Evolutionary conservation across 2,113 vertebrate species (phyloP).

Genomic region (Cephalopholis sonnerati): DNA sequence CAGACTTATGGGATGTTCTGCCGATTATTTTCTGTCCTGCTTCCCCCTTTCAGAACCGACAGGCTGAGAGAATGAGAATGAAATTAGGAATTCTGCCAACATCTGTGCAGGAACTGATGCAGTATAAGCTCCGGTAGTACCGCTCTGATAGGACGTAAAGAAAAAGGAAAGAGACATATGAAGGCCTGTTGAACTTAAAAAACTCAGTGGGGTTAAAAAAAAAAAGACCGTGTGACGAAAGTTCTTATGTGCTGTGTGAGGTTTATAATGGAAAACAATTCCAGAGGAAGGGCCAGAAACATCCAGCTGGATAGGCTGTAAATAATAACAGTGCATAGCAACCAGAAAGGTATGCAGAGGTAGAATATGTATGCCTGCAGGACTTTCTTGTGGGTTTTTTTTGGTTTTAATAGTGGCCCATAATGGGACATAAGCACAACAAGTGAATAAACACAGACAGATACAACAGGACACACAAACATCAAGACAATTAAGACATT

Average conservation of each 20-base stretch:
- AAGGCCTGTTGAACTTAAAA: slow-evolving; percentile 16
- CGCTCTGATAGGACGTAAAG: slow-evolving; percentile 33
- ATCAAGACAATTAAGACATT: not conserved
- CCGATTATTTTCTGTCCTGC: slow-evolving; percentile 83
- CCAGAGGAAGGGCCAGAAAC: slow-evolving; percentile 47
- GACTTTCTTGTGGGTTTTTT: not conserved
- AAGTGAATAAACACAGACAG: slow-evolving; percentile 10
- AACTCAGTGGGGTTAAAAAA: slow-evolving; percentile 18
- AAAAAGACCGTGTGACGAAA: slow-evolving; percentile 52
- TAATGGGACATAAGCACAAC: not conserved
- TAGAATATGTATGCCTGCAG: not conserved
- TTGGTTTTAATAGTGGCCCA: not conserved
- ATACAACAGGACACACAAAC: not conserved
- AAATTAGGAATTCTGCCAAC: slow-evolving; percentile 78
- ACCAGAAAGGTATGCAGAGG: slow-evolving; percentile 48
- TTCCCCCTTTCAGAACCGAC: slow-evolving; percentile 75
- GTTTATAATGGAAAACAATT: slow-evolving; percentile 43
- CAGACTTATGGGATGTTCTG: slow-evolving; percentile 90
- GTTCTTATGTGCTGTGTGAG: slow-evolving; percentile 39
- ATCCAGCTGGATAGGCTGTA: slow-evolving; percentile 50
- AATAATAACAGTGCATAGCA: slow-evolving; percentile 66
- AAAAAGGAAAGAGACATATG: not conserved
- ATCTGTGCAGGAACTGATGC: slow-evolving; percentile 73
- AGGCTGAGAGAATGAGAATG: slow-evolving; percentile 74
- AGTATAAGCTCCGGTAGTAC: slow-evolving; percentile 18